Conservation (phyloP, 2,113 vertebrate species). For the Campylomormyrus numenius region DNA sequence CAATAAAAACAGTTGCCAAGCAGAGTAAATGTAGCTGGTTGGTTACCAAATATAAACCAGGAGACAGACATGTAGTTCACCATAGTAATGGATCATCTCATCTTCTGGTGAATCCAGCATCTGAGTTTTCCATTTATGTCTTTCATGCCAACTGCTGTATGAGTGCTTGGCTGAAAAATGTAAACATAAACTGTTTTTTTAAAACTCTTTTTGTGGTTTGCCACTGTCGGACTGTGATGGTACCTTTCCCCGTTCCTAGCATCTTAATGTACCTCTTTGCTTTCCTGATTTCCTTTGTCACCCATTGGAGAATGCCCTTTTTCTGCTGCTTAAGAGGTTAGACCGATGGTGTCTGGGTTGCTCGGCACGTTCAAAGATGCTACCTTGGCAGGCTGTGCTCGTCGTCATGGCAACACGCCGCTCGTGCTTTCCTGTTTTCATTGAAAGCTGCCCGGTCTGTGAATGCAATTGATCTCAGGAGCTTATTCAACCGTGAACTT, state of each 20-base stretch:
- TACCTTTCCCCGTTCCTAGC: constrained; percentile 20
- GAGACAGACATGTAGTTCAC: not conserved
- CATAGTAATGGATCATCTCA: not conserved
- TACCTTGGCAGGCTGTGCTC: constrained; percentile 62
- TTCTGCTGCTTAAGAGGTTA: constrained; percentile 59
- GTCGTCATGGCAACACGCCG: constrained; percentile 91
- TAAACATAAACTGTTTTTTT: constrained; percentile 30
- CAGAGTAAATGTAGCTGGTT: not conserved
- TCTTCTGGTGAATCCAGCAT: not conserved
- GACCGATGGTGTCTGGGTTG: constrained; percentile 51
- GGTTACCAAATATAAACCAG: not conserved
- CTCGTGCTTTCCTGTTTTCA: constrained; percentile 78
- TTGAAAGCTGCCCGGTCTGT: constrained; percentile 71
- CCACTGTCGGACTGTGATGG: constrained; percentile 44
- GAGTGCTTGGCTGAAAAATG: constrained; percentile 1
- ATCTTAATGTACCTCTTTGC: constrained; percentile 29
- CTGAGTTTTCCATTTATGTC: constrained; percentile 7
- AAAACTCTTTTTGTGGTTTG: constrained; percentile 46
- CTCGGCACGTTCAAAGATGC: constrained; percentile 52
- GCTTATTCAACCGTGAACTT: constrained; percentile 48
- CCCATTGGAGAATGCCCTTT: constrained; percentile 43
- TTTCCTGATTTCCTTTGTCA: constrained; percentile 17
- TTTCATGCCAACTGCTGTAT: constrained; percentile 42
- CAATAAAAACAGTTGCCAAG: not conserved
- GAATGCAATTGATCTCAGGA: constrained; percentile 56